Evolutionary conservation across 2,888 invertebrate species (phyloP).

Genomic region (Cryptocephalus moraei): DNA sequence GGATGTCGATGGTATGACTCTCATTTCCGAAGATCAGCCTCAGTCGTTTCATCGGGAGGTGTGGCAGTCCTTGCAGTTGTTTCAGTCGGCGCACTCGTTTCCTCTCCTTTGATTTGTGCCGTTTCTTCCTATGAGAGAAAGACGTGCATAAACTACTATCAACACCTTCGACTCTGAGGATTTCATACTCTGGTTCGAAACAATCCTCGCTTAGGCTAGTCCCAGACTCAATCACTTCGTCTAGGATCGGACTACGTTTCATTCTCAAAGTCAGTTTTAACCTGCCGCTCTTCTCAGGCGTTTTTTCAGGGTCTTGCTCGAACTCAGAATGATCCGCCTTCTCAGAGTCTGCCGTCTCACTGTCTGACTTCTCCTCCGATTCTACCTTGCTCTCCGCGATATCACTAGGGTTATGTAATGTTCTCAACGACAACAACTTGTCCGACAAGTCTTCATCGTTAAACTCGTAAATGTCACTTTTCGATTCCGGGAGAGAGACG

Average conservation of each 20-base stretch:
- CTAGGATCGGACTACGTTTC: slow-evolving; percentile 77
- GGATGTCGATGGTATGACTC: slow-evolving; percentile 80
- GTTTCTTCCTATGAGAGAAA: slow-evolving; percentile 49
- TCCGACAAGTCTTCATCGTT: slow-evolving; percentile 20
- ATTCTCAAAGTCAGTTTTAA: slow-evolving; percentile 74
- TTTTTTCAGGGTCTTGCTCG: slow-evolving; percentile 17
- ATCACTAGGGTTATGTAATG: background rate
- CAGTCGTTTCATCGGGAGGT: slow-evolving; percentile 67
- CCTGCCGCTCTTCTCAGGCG: slow-evolving; percentile 37
- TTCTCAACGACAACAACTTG: slow-evolving; percentile 2
- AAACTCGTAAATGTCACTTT: slow-evolving; percentile 33
- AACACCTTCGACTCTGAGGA: slow-evolving; percentile 73
- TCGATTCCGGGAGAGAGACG: background rate
- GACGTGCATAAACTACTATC: slow-evolving; percentile 33
- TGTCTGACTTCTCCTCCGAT: slow-evolving; percentile 13
- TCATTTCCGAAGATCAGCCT: slow-evolving; percentile 83
- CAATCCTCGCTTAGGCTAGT: slow-evolving; percentile 55
- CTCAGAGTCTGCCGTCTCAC: slow-evolving; percentile 25
- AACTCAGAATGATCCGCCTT: background rate
- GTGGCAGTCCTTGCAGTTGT: background rate
- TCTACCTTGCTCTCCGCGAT: slow-evolving; percentile 15
- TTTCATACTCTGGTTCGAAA: slow-evolving; percentile 73
- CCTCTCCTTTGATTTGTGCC: slow-evolving; percentile 48
- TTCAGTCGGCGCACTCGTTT: slow-evolving; percentile 29
- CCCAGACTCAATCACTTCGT: slow-evolving; percentile 75